Percentiles rank a stretch among this genome's conserved stretches.
These are phyloP conservation scores for Leptodactylus fallax DNA, from an alignment of 2,797 vertebrate species.

Conservation along the genomic window DNA sequence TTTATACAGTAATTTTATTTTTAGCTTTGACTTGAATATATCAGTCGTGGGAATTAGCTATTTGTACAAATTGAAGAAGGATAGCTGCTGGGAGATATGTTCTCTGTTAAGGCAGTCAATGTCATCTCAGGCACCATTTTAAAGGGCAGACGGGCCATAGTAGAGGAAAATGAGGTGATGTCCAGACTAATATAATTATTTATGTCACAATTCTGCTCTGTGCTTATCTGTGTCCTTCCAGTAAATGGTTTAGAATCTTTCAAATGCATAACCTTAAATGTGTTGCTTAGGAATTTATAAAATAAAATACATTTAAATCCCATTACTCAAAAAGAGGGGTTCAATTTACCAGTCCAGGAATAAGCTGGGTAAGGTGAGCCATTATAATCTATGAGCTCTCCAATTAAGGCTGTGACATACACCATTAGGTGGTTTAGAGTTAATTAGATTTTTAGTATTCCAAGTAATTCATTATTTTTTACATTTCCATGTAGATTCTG, in stretches of 20 bases:
- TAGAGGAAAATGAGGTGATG: constrained; percentile 76
- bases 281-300: neutral
- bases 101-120: constrained; percentile 73
- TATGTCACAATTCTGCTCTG: constrained; percentile 73
- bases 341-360: neutral
- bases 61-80: constrained; percentile 67
- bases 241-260: neutral
- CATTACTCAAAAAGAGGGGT: neutral
- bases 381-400: neutral
- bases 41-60: constrained; percentile 5
- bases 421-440: no score
- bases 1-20: constrained; percentile 40
- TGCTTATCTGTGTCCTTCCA: constrained; percentile 47
- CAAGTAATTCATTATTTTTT: no score
- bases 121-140: constrained; percentile 72
- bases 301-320: constrained; percentile 4
- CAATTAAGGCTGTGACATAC: neutral
- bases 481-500: neutral
- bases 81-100: constrained; percentile 69
- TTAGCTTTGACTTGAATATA: constrained; percentile 28
- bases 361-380: neutral
- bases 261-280: neutral
- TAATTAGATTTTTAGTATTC: no score
- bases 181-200: constrained; percentile 74
- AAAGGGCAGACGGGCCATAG: constrained; percentile 75